These are phyloP conservation scores for Epizoanthus stellaris DNA, from an alignment of 92 coral and sea anemone species.

Conservation along the genomic window DNA sequence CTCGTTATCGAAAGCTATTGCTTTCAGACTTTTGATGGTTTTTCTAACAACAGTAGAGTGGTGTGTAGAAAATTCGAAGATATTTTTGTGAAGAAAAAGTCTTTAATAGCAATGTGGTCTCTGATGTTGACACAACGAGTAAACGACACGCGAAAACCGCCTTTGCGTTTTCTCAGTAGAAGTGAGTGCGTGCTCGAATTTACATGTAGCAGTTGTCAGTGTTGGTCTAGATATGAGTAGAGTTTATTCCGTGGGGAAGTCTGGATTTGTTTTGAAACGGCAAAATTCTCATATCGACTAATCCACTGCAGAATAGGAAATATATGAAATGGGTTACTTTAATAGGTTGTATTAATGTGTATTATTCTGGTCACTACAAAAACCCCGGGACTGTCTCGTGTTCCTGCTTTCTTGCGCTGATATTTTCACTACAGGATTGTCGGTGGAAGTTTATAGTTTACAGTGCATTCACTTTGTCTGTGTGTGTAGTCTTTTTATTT, in stretches of 20 bases:
- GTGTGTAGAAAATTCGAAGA: neutral
- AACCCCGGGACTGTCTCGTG: neutral
- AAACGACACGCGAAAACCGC: conserved; percentile 5
- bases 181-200: neutral
- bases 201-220: conserved; percentile 1
- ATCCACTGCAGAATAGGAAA: neutral
- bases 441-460: too few species aligned
- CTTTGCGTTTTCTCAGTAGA: neutral
- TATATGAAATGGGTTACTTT: neutral
- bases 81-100: neutral
- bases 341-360: conserved; percentile 20
- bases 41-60: neutral
- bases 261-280: neutral
- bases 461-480: neutral
- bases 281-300: neutral
- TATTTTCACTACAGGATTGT: too few species aligned
- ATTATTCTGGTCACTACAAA: neutral
- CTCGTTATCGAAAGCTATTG: conserved; percentile 7
- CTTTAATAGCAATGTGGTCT: too few species aligned
- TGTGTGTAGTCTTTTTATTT: neutral
- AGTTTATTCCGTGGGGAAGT: neutral
- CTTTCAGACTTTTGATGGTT: neutral
- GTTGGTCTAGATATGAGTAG: neutral
- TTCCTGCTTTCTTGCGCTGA: neutral
- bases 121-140: conserved; percentile 5